Conservation (phyloP, 2,113 vertebrate genomes). For the Leptocoma aspasia region DNA sequence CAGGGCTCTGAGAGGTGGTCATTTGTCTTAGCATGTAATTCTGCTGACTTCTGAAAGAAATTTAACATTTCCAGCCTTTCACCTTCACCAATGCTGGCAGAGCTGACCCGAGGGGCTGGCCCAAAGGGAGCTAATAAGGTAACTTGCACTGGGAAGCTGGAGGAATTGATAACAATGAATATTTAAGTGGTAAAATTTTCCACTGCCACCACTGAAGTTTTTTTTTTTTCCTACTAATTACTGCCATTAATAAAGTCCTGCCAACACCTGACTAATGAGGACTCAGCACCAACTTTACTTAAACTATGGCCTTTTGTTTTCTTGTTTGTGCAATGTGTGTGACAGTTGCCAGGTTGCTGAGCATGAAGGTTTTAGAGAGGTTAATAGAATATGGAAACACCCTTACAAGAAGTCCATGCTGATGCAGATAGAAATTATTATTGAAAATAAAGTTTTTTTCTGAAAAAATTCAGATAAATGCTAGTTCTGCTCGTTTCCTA, state of each 20-base stretch:
- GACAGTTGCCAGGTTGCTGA: slow-evolving; percentile 10
- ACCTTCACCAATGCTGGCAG: not conserved
- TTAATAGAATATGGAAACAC: not conserved
- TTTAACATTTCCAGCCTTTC: not conserved
- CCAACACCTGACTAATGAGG: slow-evolving; percentile 57
- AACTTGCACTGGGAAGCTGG: not conserved
- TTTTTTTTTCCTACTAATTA: slow-evolving; percentile 44
- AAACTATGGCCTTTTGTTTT: slow-evolving; percentile 46
- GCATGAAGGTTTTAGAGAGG: not conserved
- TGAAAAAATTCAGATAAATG: not conserved
- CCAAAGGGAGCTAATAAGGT: not conserved
- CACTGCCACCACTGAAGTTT: not conserved
- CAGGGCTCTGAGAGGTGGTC: not conserved
- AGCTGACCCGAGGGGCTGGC: not conserved
- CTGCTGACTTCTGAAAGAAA: not conserved
- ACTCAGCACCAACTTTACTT: slow-evolving; percentile 26
- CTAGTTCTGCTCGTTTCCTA: not conserved
- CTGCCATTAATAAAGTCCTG: slow-evolving; percentile 60
- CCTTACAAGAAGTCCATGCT: not conserved
- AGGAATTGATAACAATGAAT: slow-evolving; percentile 42
- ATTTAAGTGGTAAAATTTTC: slow-evolving; percentile 45
- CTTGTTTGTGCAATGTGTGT: not conserved
- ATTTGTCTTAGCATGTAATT: not conserved
- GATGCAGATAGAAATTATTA: not conserved
- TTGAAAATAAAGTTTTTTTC: not conserved